Evolutionary conservation across 2,797 vertebrate genomes (phyloP).

Genomic region (Karalla daura): DNA sequence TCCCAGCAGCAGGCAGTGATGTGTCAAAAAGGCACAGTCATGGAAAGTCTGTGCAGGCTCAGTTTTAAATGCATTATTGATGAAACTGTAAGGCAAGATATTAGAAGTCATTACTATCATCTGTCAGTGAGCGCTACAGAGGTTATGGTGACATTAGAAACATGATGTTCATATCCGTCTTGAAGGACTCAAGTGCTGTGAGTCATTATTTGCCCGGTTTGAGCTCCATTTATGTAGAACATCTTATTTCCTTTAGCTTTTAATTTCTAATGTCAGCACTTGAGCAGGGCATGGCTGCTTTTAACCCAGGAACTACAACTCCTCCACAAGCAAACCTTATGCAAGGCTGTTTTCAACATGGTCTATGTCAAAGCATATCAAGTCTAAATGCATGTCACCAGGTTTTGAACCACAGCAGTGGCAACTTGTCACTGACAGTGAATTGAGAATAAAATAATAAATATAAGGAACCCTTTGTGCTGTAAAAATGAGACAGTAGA

Average conservation of each 20-base stretch:
- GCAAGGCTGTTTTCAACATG: neutral
- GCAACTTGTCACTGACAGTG: neutral
- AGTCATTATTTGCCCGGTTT: neutral
- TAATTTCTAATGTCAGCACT: conserved; percentile 1
- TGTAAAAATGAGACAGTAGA: no score
- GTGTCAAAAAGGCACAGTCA: conserved; percentile 49
- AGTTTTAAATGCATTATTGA: conserved; percentile 50
- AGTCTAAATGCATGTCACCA: neutral
- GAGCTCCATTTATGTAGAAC: neutral
- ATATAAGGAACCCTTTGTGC: conserved; percentile 11
- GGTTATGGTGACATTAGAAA: conserved; percentile 4
- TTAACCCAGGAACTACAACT: conserved; percentile 4
- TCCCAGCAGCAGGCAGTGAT: conserved; percentile 62
- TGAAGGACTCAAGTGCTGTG: neutral
- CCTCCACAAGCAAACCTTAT: neutral
- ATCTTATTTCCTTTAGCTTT: neutral
- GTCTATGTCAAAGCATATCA: neutral
- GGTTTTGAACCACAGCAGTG: neutral
- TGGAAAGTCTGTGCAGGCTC: conserved; percentile 37
- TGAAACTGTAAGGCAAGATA: conserved; percentile 24
- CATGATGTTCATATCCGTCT: neutral
- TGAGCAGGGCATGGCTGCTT: neutral
- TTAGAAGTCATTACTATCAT: conserved; percentile 15
- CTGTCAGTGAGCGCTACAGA: neutral
- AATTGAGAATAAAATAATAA: conserved; percentile 9